These are phyloP conservation scores for Coregonus clupeaformis DNA, from an alignment of 2,113 vertebrate genomes.

Conservation along the genomic window DNA sequence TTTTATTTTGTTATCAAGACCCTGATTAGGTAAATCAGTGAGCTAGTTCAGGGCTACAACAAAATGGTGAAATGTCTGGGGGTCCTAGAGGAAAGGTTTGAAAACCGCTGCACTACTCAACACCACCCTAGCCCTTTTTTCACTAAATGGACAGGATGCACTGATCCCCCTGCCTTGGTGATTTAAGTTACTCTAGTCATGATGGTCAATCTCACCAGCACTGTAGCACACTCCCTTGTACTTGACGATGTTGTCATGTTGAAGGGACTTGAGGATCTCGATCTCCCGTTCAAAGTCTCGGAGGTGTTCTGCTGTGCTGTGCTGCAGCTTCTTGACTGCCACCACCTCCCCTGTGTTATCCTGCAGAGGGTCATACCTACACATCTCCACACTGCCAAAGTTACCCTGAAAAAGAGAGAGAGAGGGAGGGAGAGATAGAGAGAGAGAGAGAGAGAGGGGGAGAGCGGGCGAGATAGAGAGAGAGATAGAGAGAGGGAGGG, in stretches of 20 bases:
- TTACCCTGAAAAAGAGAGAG: slow-evolving; percentile 80
- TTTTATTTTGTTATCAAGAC: no score
- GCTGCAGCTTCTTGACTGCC: slow-evolving; percentile 96
- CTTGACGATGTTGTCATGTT: slow-evolving; percentile 97
- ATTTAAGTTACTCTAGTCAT: no score
- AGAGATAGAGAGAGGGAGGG: no score
- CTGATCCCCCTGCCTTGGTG: no score
- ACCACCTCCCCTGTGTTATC: slow-evolving; percentile 97
- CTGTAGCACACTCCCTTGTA: slow-evolving; percentile 99
- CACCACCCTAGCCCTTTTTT: no score
- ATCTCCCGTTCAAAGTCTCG: slow-evolving; percentile 97
- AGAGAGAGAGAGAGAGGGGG: neutral
- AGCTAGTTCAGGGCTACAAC: no score
- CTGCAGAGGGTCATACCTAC: slow-evolving; percentile 92
- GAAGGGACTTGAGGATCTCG: slow-evolving; percentile 94
- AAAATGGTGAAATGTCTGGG: no score
- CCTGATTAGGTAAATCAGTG: no score
- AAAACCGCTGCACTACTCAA: no score
- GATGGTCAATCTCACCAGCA: slow-evolving; percentile 76
- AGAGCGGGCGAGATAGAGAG: neutral
- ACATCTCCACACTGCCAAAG: slow-evolving; percentile 98
- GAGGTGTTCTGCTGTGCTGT: slow-evolving; percentile 92
- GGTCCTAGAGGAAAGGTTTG: no score
- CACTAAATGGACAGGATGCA: no score
- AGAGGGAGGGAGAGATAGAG: neutral